Evolutionary conservation across 2,113 vertebrate genomes (phyloP).

Genomic region (Himantopus leucocephalus): DNA sequence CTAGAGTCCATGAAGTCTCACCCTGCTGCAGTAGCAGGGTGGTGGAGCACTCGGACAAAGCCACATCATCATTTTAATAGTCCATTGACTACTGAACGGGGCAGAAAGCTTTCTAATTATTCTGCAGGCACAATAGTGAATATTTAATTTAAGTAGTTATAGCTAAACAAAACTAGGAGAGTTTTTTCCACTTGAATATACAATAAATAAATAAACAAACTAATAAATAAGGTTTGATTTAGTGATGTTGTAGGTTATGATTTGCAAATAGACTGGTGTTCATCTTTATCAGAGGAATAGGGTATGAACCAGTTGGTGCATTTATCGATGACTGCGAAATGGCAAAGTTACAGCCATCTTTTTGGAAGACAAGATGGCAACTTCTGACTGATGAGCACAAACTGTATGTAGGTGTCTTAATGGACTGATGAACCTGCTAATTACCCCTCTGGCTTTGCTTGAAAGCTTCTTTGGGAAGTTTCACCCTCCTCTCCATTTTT

Average conservation of each 20-base stretch:
- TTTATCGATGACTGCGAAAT: background rate
- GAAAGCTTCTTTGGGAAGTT: background rate
- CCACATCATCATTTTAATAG: background rate
- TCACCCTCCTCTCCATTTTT: background rate
- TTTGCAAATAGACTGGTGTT: background rate
- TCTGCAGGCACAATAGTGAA: background rate
- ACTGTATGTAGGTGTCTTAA: background rate
- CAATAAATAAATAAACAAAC: no score
- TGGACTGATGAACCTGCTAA: background rate
- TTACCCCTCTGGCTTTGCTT: background rate
- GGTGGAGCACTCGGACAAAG: background rate
- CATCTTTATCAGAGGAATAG: background rate
- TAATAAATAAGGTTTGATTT: background rate
- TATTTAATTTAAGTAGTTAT: background rate
- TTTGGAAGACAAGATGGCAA: background rate
- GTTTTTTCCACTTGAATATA: background rate
- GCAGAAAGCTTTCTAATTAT: background rate
- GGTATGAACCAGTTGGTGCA: fast-evolving
- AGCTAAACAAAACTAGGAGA: background rate
- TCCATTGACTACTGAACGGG: background rate
- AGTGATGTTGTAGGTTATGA: background rate
- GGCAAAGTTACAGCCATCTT: background rate
- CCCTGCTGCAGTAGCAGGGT: background rate
- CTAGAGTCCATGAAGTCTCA: background rate
- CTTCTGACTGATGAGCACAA: background rate